Conservation (phyloP, 2,888 invertebrate genomes). For the Platycheirus rosarum region DNA sequence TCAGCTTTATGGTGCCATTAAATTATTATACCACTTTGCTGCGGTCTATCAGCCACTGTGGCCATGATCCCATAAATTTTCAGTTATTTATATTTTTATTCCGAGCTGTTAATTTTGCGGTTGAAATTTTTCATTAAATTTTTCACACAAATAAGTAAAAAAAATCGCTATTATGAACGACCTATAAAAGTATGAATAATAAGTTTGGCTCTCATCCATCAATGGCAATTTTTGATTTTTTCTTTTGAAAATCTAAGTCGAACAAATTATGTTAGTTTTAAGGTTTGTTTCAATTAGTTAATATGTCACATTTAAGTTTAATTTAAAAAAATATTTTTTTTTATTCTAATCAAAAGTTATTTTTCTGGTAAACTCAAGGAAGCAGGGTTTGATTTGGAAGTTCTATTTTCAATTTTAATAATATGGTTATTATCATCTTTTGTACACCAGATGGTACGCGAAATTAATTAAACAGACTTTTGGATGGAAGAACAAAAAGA, state of each 20-base stretch:
- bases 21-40: slow-evolving; percentile 72
- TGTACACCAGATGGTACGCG: slow-evolving; percentile 49
- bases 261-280: not conserved
- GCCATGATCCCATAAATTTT: slow-evolving; percentile 67
- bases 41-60: slow-evolving; percentile 69
- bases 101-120: slow-evolving; percentile 71
- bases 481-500: not conserved
- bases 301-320: slow-evolving; percentile 40
- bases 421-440: slow-evolving; percentile 41
- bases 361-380: slow-evolving; percentile 9
- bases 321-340: slow-evolving; percentile 40
- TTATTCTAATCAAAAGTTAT: too few relatives aligned
- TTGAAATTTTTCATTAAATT: slow-evolving; percentile 71
- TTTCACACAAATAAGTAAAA: slow-evolving; percentile 57
- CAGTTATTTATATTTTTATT: slow-evolving; percentile 69
- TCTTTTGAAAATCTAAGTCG: not conserved
- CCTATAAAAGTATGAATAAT: slow-evolving; percentile 36
- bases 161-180: slow-evolving; percentile 20
- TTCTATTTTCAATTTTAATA: too few relatives aligned
- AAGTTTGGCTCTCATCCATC: slow-evolving; percentile 28
- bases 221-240: slow-evolving; percentile 27
- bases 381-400: too few relatives aligned
- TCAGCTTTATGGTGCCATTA: slow-evolving; percentile 66
- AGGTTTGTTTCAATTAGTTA: not conserved
- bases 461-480: slow-evolving; percentile 68